A percentile compares a stretch with the other conserved stretches of the same genome.
These are phyloP conservation scores for Bombus vancouverensis DNA, from an alignment of 1,140 invertebrate genomes.

Conservation along the genomic window DNA sequence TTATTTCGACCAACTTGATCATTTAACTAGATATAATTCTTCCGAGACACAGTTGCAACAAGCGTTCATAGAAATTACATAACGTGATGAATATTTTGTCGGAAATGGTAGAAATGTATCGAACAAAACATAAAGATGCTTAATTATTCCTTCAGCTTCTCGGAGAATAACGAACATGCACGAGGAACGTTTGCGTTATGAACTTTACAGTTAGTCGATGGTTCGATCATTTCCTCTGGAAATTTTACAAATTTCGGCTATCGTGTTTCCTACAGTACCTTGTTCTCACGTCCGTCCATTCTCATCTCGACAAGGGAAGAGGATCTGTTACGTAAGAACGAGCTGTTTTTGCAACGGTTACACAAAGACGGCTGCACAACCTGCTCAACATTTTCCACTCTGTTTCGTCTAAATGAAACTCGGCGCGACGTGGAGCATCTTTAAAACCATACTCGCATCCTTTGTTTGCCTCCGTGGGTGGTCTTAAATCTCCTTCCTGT, in stretches of 20 bases:
- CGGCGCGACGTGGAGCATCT: background rate
- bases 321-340: constrained; percentile 62
- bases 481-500: background rate
- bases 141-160: no score
- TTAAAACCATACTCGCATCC: background rate
- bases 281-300: constrained; percentile 54
- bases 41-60: no score
- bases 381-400: constrained; percentile 54
- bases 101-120: no score
- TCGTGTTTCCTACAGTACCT: background rate
- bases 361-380: constrained; percentile 11
- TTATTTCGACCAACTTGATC: no score
- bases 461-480: background rate
- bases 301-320: constrained; percentile 58
- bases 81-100: no score
- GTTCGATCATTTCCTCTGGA: background rate
- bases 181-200: no score
- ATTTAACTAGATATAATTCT: no score
- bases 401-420: constrained; percentile 29
- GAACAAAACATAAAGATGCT: no score
- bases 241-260: constrained; percentile 17
- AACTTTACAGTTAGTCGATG: no score
- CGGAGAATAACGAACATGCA: background rate
- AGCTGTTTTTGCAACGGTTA: constrained; percentile 62
- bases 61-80: no score